A percentile compares a stretch with the other conserved stretches of the same genome.
These are phyloP conservation scores for Helicoverpa assulta DNA, from an alignment of 2,888 invertebrate genomes.

Conservation along the genomic window DNA sequence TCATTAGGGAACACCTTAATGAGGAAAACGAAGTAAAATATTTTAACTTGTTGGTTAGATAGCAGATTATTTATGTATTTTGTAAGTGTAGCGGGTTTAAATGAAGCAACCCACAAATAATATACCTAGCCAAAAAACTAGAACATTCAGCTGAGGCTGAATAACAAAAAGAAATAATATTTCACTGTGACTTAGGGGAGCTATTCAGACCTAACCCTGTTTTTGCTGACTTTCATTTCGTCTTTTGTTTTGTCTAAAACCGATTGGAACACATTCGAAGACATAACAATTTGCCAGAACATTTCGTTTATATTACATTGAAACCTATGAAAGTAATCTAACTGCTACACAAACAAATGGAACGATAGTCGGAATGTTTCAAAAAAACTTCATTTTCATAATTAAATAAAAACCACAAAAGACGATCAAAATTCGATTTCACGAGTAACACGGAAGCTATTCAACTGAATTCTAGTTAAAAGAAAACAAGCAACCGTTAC, in stretches of 20 bases:
- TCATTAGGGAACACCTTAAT: slow-evolving; percentile 14
- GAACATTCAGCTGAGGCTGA: neutral
- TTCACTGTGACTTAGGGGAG: slow-evolving; percentile 44
- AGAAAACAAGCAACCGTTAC: slow-evolving; percentile 4
- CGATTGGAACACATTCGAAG: slow-evolving; percentile 21
- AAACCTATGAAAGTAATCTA: no score
- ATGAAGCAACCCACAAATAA: neutral
- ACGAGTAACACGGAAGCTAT: neutral
- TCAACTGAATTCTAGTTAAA: neutral
- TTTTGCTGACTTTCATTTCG: slow-evolving; percentile 31
- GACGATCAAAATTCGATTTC: neutral
- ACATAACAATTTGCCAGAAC: neutral
- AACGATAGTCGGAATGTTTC: no score
- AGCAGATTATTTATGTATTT: neutral
- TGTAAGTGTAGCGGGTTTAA: neutral
- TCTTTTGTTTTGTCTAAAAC: slow-evolving; percentile 20
- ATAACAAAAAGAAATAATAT: slow-evolving; percentile 39
- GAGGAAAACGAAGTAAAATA: slow-evolving; percentile 6
- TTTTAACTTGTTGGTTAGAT: neutral
- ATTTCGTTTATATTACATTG: neutral
- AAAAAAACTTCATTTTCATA: neutral
- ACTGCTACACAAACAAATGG: no score
- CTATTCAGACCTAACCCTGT: slow-evolving; percentile 49
- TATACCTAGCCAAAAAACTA: neutral
- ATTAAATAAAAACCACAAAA: neutral